Conservation (phyloP, 2,113 vertebrate genomes). For the Malurus alboscapulatus region DNA sequence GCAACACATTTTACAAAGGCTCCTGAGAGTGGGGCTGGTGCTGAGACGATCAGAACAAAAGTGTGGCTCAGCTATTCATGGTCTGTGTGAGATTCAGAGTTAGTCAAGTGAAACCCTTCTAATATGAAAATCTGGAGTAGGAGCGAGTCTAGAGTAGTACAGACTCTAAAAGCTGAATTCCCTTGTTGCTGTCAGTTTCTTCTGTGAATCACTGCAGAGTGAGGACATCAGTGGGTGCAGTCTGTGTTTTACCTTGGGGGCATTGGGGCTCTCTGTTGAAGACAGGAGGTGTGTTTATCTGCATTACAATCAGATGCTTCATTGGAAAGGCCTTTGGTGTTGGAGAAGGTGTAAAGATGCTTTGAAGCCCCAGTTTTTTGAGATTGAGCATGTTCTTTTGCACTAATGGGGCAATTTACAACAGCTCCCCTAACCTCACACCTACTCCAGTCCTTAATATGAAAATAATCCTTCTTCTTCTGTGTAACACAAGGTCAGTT, state of each 20-base stretch:
- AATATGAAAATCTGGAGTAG: not conserved
- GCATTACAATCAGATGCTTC: not conserved
- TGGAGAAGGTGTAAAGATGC: not conserved
- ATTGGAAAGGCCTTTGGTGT: not conserved
- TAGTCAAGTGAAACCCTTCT: not conserved
- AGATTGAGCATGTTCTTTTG: not conserved
- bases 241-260: not conserved
- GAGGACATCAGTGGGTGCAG: not conserved
- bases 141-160: not conserved
- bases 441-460: not conserved
- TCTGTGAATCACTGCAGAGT: not conserved
- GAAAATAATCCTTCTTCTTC: not conserved
- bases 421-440: not conserved
- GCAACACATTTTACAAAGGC: not conserved
- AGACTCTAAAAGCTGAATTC: not conserved
- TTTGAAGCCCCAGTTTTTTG: not conserved
- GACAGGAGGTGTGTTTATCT: not conserved
- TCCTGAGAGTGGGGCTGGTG: not conserved
- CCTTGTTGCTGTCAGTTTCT: not conserved
- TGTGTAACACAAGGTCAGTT: not conserved
- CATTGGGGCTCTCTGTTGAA: accelerated
- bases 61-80: not conserved
- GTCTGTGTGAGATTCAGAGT: not conserved
- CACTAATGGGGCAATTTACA: not conserved
- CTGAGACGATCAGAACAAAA: not conserved